Evolutionary conservation across 2,113 vertebrate species (phyloP).

Genomic region (Symphodus melops): DNA sequence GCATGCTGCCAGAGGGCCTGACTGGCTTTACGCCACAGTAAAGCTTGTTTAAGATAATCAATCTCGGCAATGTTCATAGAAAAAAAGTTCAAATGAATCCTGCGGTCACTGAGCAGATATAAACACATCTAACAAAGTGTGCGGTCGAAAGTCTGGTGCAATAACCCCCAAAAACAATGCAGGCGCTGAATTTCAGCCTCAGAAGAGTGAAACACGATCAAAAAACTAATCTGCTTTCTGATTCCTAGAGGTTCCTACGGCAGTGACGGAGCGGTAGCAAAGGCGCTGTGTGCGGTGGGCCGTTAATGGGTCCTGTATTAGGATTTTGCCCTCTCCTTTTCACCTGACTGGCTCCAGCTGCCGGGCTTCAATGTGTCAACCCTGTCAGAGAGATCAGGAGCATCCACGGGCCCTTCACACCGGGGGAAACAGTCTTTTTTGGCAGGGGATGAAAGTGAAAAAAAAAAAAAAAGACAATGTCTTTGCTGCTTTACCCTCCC

Average conservation of each 20-base stretch:
- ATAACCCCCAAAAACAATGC: constrained; percentile 8
- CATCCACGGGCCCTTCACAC: constrained; percentile 39
- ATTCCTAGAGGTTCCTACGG: constrained; percentile 31
- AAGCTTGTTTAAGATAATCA: constrained; percentile 74
- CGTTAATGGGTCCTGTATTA: constrained; percentile 52
- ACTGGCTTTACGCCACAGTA: constrained; percentile 55
- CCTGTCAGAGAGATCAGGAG: constrained; percentile 59
- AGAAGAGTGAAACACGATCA: constrained; percentile 22
- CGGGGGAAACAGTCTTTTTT: constrained; percentile 30
- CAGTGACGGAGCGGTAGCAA: constrained; percentile 35
- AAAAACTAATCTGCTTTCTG: constrained; percentile 18
- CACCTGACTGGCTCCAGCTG: constrained; percentile 54
- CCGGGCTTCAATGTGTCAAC: constrained; percentile 44
- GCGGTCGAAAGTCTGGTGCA: constrained; percentile 28
- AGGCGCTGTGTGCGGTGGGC: constrained; percentile 38
- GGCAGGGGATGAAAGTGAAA: constrained; percentile 53
- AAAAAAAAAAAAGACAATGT: constrained; percentile 61
- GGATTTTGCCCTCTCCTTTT: constrained; percentile 49
- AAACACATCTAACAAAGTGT: constrained; percentile 44
- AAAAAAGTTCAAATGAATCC: constrained; percentile 42
- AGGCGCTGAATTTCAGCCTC: constrained; percentile 3
- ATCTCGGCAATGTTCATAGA: constrained; percentile 57
- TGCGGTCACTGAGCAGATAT: constrained; percentile 49
- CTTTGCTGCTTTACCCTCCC: constrained; percentile 19
- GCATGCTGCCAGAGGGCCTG: constrained; percentile 26